Evolutionary conservation across 2,113 vertebrate species (phyloP).

Genomic region (Plotosus lineatus): DNA sequence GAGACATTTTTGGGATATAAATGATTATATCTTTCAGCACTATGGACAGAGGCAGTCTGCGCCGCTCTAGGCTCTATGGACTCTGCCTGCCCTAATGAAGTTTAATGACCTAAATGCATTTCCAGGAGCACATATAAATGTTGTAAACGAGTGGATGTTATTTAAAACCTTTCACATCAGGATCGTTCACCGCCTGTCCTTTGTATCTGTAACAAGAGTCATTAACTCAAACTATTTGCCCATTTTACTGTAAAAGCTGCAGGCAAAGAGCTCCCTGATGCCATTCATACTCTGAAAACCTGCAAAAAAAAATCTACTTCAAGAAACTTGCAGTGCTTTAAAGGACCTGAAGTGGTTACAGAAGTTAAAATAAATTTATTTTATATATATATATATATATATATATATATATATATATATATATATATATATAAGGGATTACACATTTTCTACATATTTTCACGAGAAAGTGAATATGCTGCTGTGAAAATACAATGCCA

Average conservation of each 20-base stretch:
- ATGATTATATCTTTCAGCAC: slow-evolving; percentile 27
- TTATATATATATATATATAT: too few species aligned
- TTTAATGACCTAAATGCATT: slow-evolving; percentile 39
- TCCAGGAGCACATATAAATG: slow-evolving; percentile 26
- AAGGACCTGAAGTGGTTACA: neutral
- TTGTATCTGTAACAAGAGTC: slow-evolving; percentile 41
- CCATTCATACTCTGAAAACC: too few species aligned
- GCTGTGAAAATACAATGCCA: slow-evolving; percentile 52
- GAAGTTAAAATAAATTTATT: neutral
- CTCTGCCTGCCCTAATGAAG: slow-evolving; percentile 23
- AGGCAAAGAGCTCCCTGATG: neutral
- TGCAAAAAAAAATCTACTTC: neutral
- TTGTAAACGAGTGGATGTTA: slow-evolving; percentile 17
- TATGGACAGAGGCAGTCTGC: slow-evolving; percentile 19
- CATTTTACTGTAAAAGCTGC: slow-evolving; percentile 31
- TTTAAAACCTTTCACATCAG: slow-evolving; percentile 9
- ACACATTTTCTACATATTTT: neutral
- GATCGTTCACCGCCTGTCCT: slow-evolving; percentile 5
- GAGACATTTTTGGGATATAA: neutral
- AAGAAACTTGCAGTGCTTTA: neutral
- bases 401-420: too few species aligned
- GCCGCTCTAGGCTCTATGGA: neutral
- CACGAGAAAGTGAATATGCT: slow-evolving; percentile 18
- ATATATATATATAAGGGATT: neutral
- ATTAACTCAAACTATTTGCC: slow-evolving; percentile 33